Evolutionary conservation across 2,888 invertebrate genomes (phyloP).

Genomic region (Yponomeuta cagnagella): DNA sequence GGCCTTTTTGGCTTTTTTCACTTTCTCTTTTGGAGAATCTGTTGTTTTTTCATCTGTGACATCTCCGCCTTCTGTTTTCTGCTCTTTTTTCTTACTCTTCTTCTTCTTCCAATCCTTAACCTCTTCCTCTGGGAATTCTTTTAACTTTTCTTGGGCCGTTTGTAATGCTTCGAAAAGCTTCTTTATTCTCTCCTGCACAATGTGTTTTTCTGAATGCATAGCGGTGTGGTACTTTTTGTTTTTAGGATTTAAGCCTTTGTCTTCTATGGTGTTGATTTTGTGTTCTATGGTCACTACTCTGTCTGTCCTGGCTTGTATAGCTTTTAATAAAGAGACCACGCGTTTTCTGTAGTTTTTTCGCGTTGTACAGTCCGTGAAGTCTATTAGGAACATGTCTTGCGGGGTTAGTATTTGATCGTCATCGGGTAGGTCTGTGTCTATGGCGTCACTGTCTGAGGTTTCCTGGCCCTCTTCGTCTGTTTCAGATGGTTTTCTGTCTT

Average conservation of each 20-base stretch:
- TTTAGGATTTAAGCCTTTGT: slow-evolving; percentile 40
- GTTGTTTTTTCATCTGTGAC: slow-evolving; percentile 17
- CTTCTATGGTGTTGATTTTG: slow-evolving; percentile 51
- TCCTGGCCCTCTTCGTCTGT: slow-evolving; percentile 2
- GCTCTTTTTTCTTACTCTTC: slow-evolving; percentile 22
- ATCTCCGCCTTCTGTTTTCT: slow-evolving; percentile 24
- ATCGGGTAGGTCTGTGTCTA: slow-evolving; percentile 50
- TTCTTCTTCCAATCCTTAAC: slow-evolving; percentile 26
- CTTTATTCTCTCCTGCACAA: slow-evolving; percentile 38
- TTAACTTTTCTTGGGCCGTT: slow-evolving; percentile 36
- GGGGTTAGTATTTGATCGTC: slow-evolving; percentile 43
- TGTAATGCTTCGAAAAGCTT: slow-evolving; percentile 40
- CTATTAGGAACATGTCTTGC: slow-evolving; percentile 44
- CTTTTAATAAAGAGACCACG: slow-evolving; percentile 39
- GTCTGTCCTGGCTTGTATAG: slow-evolving; percentile 38
- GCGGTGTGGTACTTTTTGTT: slow-evolving; percentile 57
- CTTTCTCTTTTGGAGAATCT: slow-evolving; percentile 22
- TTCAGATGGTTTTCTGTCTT: neutral
- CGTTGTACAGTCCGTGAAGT: slow-evolving; percentile 47
- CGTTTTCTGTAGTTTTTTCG: slow-evolving; percentile 46
- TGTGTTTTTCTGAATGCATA: slow-evolving; percentile 49
- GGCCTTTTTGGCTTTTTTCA: slow-evolving; percentile 27
- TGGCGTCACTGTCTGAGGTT: slow-evolving; percentile 47
- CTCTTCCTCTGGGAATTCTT: slow-evolving; percentile 30
- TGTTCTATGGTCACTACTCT: slow-evolving; percentile 37